Percentiles rank a stretch among this genome's conserved stretches.
Evolutionary conservation across 2,113 vertebrate genomes (phyloP).

Genomic region (Phyllostomus hastatus): DNA sequence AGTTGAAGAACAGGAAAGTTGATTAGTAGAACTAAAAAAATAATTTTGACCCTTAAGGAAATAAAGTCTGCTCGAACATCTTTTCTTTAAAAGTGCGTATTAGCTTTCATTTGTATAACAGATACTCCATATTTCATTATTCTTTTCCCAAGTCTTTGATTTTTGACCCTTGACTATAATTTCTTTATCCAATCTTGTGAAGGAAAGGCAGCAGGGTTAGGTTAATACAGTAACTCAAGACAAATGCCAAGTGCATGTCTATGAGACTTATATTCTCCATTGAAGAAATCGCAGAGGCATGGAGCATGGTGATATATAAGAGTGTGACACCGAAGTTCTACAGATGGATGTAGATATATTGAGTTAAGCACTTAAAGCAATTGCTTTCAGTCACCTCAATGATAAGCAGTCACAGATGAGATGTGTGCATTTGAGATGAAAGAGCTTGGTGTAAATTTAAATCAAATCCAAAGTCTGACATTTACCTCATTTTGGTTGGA

Average conservation of each 20-base stretch:
- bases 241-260: slow-evolving; percentile 20
- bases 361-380: slow-evolving; percentile 48
- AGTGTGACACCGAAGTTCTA: not conserved
- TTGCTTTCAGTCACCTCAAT: slow-evolving; percentile 52
- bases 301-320: not conserved
- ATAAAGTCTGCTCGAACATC: not conserved
- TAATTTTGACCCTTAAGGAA: not conserved
- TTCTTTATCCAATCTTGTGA: slow-evolving; percentile 12
- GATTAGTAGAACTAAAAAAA: not conserved
- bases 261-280: slow-evolving; percentile 28
- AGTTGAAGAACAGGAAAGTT: not conserved
- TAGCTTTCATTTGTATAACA: not conserved
- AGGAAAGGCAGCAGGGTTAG: not conserved
- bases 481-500: slow-evolving; percentile 45
- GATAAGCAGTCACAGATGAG: slow-evolving; percentile 25
- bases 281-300: not conserved
- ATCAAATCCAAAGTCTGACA: slow-evolving; percentile 47
- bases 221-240: slow-evolving; percentile 49
- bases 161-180: slow-evolving; percentile 15
- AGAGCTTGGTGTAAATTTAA: slow-evolving; percentile 52
- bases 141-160: not conserved
- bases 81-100: not conserved
- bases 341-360: slow-evolving; percentile 38
- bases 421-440: slow-evolving; percentile 46
- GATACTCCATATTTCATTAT: not conserved